These are phyloP conservation scores for Papilio dardanus DNA, from an alignment of 1,140 invertebrate species.

Conservation along the genomic window DNA sequence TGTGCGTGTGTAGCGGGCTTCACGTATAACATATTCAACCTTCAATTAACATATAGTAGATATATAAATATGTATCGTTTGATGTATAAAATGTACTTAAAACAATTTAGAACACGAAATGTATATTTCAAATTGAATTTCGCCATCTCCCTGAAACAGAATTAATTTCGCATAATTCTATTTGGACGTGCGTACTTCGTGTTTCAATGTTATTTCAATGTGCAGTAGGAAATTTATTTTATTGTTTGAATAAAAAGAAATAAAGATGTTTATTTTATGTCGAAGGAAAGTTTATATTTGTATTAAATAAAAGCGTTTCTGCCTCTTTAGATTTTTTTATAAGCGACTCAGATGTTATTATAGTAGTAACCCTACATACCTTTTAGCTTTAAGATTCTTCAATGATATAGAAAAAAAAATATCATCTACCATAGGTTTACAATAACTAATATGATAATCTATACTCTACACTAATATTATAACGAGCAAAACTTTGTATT, in stretches of 20 bases:
- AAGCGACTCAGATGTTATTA: not conserved
- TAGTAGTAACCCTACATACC: too few species aligned
- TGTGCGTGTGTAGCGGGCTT: too few species aligned
- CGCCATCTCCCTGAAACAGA: slow-evolving; percentile 16
- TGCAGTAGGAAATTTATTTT: not conserved
- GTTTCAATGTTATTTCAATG: slow-evolving; percentile 16
- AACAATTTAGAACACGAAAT: slow-evolving; percentile 24
- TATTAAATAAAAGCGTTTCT: not conserved
- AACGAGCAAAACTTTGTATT: too few species aligned
- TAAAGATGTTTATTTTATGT: not conserved
- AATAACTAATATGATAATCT: too few species aligned
- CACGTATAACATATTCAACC: not conserved
- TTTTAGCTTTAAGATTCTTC: too few species aligned
- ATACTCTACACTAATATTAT: too few species aligned
- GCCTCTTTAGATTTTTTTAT: not conserved
- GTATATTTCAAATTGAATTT: slow-evolving; percentile 11
- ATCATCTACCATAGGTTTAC: too few species aligned
- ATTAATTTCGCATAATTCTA: slow-evolving; percentile 26
- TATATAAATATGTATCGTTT: not conserved
- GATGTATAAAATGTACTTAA: slow-evolving; percentile 11
- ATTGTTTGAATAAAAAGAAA: not conserved
- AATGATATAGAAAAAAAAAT: too few species aligned
- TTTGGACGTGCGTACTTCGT: not conserved
- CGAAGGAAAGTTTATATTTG: not conserved
- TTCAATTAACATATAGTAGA: not conserved